These are phyloP conservation scores for Podiceps cristatus DNA, from an alignment of 2,113 vertebrate genomes.

Conservation along the genomic window DNA sequence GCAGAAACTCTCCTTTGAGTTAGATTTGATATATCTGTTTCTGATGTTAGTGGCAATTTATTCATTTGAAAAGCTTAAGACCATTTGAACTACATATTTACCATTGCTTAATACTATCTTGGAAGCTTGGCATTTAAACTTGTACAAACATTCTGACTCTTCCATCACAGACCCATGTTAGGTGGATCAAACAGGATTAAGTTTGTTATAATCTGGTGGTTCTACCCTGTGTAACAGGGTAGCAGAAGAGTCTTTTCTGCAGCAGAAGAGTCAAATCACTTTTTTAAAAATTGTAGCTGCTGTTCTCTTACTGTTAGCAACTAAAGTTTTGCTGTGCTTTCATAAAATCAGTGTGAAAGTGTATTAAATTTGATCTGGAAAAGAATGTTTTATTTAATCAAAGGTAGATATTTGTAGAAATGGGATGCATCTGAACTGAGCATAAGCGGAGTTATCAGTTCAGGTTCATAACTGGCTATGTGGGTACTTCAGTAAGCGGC, in stretches of 20 bases:
- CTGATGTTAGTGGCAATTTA: background rate
- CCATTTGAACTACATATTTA: background rate
- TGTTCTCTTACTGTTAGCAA: background rate
- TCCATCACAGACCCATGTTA: background rate
- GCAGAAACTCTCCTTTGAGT: background rate
- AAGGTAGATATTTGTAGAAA: background rate
- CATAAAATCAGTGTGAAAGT: background rate
- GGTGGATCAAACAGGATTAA: background rate
- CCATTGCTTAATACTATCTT: background rate
- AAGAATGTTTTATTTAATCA: background rate
- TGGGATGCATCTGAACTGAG: background rate
- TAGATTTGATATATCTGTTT: background rate
- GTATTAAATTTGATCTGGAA: background rate
- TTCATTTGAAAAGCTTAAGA: background rate
- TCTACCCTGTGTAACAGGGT: background rate
- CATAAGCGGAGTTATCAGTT: background rate
- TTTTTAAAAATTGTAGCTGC: background rate
- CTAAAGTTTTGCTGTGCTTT: background rate
- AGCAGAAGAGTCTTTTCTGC: background rate
- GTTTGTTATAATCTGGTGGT: background rate
- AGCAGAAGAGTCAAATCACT: background rate
- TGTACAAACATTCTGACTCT: background rate
- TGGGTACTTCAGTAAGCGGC: background rate
- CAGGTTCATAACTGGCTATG: background rate
- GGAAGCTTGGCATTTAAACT: background rate